phyloP scores from a whole-genome alignment of 2,797 vertebrate genomes.

The Macroramphosus scolopax region DNA sequence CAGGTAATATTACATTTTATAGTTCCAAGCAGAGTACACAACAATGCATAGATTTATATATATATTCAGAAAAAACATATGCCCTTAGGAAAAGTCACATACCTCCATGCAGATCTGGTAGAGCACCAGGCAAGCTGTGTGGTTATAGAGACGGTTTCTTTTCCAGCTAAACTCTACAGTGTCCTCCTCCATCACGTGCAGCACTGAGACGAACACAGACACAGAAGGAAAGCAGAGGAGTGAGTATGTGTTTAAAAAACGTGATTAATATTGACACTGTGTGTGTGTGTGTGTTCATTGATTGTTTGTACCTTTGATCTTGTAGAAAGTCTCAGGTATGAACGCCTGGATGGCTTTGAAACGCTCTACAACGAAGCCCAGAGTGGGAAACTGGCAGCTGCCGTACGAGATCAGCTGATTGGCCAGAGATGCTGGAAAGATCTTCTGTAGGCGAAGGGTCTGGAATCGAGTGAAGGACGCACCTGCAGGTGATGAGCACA shows the following conservation, averaged over 20 bases:
- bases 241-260: conserved; percentile 1
- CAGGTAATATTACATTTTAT: no score
- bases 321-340: conserved; percentile 93
- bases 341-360: conserved; percentile 99
- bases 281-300: not conserved
- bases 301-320: conserved; percentile 86
- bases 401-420: conserved; percentile 97
- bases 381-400: conserved; percentile 97
- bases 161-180: conserved; percentile 92
- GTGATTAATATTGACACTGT: not conserved
- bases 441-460: conserved; percentile 90
- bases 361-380: conserved; percentile 96
- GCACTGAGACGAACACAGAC: conserved; percentile 78
- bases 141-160: conserved; percentile 92
- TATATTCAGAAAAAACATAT: no score
- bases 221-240: conserved; percentile 5
- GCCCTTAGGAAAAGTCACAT: conserved; percentile 1
- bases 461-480: conserved; percentile 98
- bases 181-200: conserved; percentile 86
- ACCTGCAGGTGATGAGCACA: conserved; percentile 69
- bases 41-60: no score
- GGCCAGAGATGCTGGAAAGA: conserved; percentile 89
- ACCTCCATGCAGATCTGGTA: conserved; percentile 99
- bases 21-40: no score
- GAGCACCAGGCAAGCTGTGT: conserved; percentile 94